Base-by-base conservation (phyloP, 2,888 invertebrate species). In the Steinernema hermaphroditum region DNA sequence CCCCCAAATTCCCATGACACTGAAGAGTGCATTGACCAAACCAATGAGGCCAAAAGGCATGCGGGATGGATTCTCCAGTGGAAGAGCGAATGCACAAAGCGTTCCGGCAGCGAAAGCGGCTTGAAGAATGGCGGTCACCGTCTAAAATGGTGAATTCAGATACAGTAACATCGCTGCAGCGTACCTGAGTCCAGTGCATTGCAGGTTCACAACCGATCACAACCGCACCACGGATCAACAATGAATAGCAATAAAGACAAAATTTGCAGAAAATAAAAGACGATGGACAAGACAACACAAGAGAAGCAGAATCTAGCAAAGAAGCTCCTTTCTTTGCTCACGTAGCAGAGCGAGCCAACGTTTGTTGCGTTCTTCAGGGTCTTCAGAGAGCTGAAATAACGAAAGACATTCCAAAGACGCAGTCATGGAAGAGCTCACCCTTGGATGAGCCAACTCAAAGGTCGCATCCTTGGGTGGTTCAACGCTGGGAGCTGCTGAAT, bases 351-450 rank as follows among this genome's bases (percentile, higher is more conserved):
- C n/a, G 16, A 62, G 32, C 62, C 62, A 62, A 29, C 32, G 62
- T 29, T 34, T 62, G 32, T 29, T 24, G 27, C 62, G 62, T 8
- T 4, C n/a, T 32, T 62, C 62, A 12, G 62, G 62, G 29, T 62
- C 62, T 62, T 62, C 32, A 16, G 62, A 62, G 62, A 62, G 62
- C 62, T 62, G 62, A 62, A 62, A 32, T 27, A 54, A n/a, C 6
- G 12, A 9, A 19, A n/a, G 22, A 9, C 22, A 2, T 12, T 22
- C 24, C 54, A 9, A 54, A 54, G 2, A 6, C 54, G 19, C 8
- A 22, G 24, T 19, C 2, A 4, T 6, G 4, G 16, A 16, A 46
- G 6, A 19, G 27, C 62, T 9, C 16, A 62, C 62, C 16, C 4
- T 29, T 8, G 62, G 62, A 62, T 62, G 62, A 22, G 62, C 62